phyloP scores from a whole-genome alignment of 2,888 invertebrate species.

The Leptopterna dolabrata region DNA sequence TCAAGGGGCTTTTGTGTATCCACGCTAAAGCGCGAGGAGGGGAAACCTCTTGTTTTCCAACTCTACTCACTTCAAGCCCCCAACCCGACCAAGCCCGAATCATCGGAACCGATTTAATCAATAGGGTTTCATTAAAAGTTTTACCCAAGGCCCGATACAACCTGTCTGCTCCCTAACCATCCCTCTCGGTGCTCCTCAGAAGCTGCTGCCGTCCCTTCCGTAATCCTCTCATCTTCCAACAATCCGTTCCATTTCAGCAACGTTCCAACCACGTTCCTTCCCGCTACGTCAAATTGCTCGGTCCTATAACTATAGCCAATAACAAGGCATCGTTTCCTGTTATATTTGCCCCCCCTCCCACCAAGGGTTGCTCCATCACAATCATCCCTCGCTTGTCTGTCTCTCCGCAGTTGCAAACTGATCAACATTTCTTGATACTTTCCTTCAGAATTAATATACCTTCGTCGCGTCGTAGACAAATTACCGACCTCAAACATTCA shows the following conservation, averaged over 20 bases:
- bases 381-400: too few relatives aligned
- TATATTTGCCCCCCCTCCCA: too few relatives aligned
- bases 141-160: slow-evolving; percentile 39
- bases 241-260: background rate
- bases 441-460: too few relatives aligned
- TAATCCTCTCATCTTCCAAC: background rate
- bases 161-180: background rate
- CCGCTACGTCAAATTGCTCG: background rate
- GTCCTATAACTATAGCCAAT: background rate
- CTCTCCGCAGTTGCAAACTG: too few relatives aligned
- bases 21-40: background rate
- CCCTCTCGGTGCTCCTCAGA: background rate
- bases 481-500: too few relatives aligned
- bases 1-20: background rate
- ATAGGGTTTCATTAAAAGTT: slow-evolving; percentile 57
- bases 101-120: slow-evolving; percentile 55
- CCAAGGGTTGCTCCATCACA: too few relatives aligned
- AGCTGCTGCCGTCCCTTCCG: background rate
- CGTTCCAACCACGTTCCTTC: background rate
- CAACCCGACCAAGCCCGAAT: background rate
- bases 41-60: slow-evolving; percentile 3
- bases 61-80: background rate
- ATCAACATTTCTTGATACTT: too few relatives aligned
- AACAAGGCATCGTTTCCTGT: background rate
- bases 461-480: too few relatives aligned